Evolutionary conservation across 2,888 invertebrate genomes (phyloP).

Genomic region (Cryptus armator): DNA sequence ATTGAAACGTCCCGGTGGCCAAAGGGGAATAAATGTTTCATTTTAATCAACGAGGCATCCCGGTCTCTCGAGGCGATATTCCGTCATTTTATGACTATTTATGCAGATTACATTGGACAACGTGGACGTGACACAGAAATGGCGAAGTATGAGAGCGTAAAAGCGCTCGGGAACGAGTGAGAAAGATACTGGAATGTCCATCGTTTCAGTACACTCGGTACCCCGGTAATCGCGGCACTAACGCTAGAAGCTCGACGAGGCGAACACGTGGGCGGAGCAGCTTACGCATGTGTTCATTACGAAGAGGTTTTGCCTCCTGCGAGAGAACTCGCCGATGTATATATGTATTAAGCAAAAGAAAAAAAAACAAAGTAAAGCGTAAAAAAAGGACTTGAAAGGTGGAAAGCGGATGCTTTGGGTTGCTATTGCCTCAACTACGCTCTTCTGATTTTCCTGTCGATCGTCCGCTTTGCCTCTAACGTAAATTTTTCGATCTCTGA

Average conservation of each 20-base stretch:
- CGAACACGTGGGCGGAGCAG: constrained; percentile 74
- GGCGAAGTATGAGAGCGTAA: neutral
- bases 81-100: constrained; percentile 75
- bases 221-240: constrained; percentile 63
- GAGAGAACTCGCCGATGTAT: constrained; percentile 60
- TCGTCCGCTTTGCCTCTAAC: constrained; percentile 1
- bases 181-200: neutral
- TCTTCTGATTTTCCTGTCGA: constrained; percentile 23
- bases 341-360: neutral
- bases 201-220: neutral
- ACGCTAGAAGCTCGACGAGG: constrained; percentile 49
- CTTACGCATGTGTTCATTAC: constrained; percentile 75
- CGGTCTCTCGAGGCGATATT: constrained; percentile 55
- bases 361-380: neutral
- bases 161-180: neutral
- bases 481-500: constrained; percentile 32
- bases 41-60: constrained; percentile 14
- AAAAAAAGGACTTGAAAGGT: neutral
- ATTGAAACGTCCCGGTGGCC: constrained; percentile 31
- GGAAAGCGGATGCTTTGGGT: constrained; percentile 6
- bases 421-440: neutral
- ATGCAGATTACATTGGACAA: constrained; percentile 71
- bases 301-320: constrained; percentile 61
- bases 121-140: constrained; percentile 32
- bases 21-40: neutral